phyloP scores from a whole-genome alignment of 2,888 invertebrate species.

The Allophyes oxyacanthae region DNA sequence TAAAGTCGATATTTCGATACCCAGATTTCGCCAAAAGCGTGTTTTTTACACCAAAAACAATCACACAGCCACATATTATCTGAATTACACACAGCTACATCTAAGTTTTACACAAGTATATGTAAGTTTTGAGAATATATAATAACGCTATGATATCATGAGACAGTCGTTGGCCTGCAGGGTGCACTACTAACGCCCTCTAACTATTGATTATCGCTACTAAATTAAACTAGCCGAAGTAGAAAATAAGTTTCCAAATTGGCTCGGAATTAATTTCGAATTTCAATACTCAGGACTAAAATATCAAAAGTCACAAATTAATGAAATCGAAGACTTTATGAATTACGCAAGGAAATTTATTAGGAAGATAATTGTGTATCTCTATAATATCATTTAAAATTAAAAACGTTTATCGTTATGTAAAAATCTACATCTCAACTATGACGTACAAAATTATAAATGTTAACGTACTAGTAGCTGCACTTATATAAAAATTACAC shows the following conservation, averaged over 20 bases:
- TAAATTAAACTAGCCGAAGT: constrained; percentile 61
- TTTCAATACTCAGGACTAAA: constrained; percentile 43
- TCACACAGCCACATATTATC: constrained; percentile 53
- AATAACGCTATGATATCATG: constrained; percentile 68
- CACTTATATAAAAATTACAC: constrained; percentile 66
- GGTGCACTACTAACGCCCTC: constrained; percentile 50
- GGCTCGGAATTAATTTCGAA: constrained; percentile 76
- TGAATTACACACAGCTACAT: constrained; percentile 59
- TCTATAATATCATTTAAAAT: constrained; percentile 58
- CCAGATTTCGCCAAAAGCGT: constrained; percentile 12
- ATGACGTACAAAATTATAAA: constrained; percentile 67
- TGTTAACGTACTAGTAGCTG: constrained; percentile 66
- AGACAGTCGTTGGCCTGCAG: constrained; percentile 67
- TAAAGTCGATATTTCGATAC: constrained; percentile 29
- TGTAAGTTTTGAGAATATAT: constrained; percentile 63
- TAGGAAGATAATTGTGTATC: constrained; percentile 57
- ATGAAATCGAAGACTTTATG: constrained; percentile 43
- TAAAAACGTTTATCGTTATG: constrained; percentile 55
- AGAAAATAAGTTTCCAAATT: constrained; percentile 65
- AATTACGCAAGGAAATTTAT: constrained; percentile 35
- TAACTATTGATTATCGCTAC: constrained; percentile 46
- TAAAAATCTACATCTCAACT: constrained; percentile 59
- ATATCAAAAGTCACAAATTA: constrained; percentile 41
- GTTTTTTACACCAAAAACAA: constrained; percentile 21
- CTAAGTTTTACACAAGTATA: constrained; percentile 62